Percentiles rank a stretch among this genome's conserved stretches.
Evolutionary conservation across 2,113 vertebrate genomes (phyloP).

Genomic region (Melanotaenia duboulayi): DNA sequence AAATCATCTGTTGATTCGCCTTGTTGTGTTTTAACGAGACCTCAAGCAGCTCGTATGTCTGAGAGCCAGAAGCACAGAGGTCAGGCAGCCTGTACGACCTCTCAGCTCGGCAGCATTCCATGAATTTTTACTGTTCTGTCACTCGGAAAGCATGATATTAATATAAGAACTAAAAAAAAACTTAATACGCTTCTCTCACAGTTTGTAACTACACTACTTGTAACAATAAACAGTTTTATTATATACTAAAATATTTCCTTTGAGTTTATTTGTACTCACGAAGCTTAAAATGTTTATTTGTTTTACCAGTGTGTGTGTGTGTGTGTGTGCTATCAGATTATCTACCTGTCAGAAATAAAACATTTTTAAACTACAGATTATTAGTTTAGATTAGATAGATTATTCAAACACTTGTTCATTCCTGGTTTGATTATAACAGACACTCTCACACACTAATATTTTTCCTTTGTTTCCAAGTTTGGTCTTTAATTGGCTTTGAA

Average conservation of each 20-base stretch:
- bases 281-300: too few species aligned
- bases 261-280: constrained; percentile 8
- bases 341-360: too few species aligned
- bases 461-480: too few species aligned
- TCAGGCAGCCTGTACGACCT: not conserved
- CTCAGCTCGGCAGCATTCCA: not conserved
- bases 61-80: not conserved
- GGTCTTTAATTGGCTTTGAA: too few species aligned
- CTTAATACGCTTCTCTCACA: not conserved
- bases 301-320: too few species aligned
- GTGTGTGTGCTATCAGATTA: too few species aligned
- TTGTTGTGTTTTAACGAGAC: constrained; percentile 8
- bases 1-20: constrained; percentile 20
- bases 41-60: not conserved
- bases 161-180: not conserved
- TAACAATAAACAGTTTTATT: not conserved
- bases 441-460: too few species aligned
- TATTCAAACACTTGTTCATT: too few species aligned
- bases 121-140: not conserved
- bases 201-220: not conserved
- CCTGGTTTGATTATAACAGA: too few species aligned
- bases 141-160: not conserved
- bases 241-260: not conserved
- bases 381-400: too few species aligned
- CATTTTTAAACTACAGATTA: too few species aligned